Evolutionary conservation across 2,113 vertebrate genomes (phyloP), one percentile per base, ranked within the genome.

Genomic region (Zeus faber): DNA sequence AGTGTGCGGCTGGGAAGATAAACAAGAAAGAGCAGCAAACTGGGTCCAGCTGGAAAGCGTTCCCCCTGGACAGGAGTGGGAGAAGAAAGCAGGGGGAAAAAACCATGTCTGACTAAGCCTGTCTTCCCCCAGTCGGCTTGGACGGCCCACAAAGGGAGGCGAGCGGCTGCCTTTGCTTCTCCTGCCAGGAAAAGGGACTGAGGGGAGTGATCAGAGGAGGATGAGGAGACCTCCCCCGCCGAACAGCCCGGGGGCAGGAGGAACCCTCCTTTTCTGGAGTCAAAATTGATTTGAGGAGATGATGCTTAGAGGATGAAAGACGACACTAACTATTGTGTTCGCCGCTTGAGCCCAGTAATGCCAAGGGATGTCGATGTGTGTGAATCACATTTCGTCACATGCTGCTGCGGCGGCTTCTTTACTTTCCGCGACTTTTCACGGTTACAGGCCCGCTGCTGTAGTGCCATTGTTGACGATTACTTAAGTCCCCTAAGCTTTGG

Each of bases 41-140:
- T 49, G 54, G 31, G 56, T 82, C 76, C 80, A 85, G 80, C 78
- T 85, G 77, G 75, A 69, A 56, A 59, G 45, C 54, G 46, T 71
- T 70, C 74, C 69, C 70, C 68, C 65, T 60, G 76, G 65, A 81
- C 76, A 61, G 61, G 61, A 56, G 59, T 66, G 67, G 51, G 60
- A 83, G 76, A 35, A 62, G 31, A 77, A 82, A 77, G 77, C 61
- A 47, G 62, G 64, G 33, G 3, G 11, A 27, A 35, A 62, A 77
- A 82, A 70, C 53, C 72, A 68, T 68, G 74, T 74, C 69, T 78
- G 84, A 67, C 75, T 70, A 62, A 65, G 64, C 53, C 49, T 54
- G 74, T 1, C 33, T 29, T 29, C 33, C 33, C 33, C 1, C n/a
- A 35, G 33, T 35, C 33, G 11, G 33, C 33, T 13, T 35, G 33